These are phyloP conservation scores for Spialia ferax DNA, from an alignment of 2,888 invertebrate genomes.

Conservation along the genomic window DNA sequence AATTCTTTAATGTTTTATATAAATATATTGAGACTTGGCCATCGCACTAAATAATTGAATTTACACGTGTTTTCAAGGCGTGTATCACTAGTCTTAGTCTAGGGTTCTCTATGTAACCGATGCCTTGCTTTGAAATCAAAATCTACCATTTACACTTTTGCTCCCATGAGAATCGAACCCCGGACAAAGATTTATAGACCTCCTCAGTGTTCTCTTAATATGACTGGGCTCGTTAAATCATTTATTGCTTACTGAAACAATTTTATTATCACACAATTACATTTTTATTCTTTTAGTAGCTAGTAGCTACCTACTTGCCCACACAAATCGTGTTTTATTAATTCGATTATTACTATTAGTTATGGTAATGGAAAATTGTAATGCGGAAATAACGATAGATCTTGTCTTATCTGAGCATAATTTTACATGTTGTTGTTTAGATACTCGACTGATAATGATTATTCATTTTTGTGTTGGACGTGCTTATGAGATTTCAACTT, in stretches of 20 bases:
- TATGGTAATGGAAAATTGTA: conserved; percentile 36
- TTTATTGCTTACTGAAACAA: neutral
- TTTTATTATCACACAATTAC: neutral
- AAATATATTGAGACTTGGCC: too few species aligned
- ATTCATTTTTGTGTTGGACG: conserved; percentile 9
- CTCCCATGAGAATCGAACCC: too few species aligned
- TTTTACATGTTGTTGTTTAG: conserved; percentile 31
- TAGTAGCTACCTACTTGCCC: neutral
- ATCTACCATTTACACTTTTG: too few species aligned
- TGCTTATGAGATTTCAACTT: conserved; percentile 11
- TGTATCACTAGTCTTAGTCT: too few species aligned
- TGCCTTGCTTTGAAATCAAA: too few species aligned
- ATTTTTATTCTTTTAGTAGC: conserved; percentile 5
- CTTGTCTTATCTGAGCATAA: conserved; percentile 21
- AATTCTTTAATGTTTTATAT: too few species aligned
- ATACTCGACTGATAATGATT: conserved; percentile 17
- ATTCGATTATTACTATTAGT: conserved; percentile 28
- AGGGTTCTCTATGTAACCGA: too few species aligned
- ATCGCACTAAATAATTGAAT: too few species aligned
- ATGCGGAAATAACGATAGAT: conserved; percentile 29
- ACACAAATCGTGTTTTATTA: conserved; percentile 22
- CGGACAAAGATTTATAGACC: too few species aligned
- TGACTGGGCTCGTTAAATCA: too few species aligned
- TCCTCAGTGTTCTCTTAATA: too few species aligned
- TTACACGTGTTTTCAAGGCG: too few species aligned